Percentiles rank a stretch among this genome's conserved stretches.
These are phyloP conservation scores for Dendrocopos noguchii DNA, from an alignment of 2,113 vertebrate genomes.

Conservation along the genomic window DNA sequence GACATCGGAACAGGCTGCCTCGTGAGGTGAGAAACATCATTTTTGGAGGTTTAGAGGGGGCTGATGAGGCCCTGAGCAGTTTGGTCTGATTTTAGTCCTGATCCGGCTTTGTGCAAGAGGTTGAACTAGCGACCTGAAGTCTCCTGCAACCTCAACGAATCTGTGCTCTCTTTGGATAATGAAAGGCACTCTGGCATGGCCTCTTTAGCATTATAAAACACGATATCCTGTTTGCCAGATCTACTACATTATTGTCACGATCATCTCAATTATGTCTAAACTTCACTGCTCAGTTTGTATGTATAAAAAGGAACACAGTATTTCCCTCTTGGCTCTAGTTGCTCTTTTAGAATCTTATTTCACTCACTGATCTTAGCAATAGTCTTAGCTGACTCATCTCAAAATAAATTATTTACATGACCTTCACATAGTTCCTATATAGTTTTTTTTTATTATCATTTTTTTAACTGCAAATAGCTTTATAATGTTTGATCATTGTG, in stretches of 20 bases:
- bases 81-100: not conserved
- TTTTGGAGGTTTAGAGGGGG: not conserved
- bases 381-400: not conserved
- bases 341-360: not conserved
- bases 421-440: not conserved
- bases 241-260: not conserved
- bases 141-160: not conserved
- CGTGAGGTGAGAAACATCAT: not conserved
- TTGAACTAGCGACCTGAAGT: not conserved
- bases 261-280: constrained; percentile 1
- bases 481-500: not conserved
- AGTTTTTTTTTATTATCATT: not conserved
- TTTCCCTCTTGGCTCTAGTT: not conserved
- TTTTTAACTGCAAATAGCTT: not conserved
- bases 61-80: not conserved
- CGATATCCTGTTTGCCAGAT: not conserved
- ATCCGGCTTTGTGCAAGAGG: not conserved
- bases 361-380: not conserved
- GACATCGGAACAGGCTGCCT: not conserved
- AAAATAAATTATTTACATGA: constrained; percentile 26
- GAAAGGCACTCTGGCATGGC: not conserved
- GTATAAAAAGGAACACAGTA: not conserved
- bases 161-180: not conserved
- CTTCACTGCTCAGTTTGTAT: not conserved
- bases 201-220: not conserved